Evolutionary conservation across 2,888 invertebrate genomes (phyloP).

Genomic region (Philhelius pedissequus): DNA sequence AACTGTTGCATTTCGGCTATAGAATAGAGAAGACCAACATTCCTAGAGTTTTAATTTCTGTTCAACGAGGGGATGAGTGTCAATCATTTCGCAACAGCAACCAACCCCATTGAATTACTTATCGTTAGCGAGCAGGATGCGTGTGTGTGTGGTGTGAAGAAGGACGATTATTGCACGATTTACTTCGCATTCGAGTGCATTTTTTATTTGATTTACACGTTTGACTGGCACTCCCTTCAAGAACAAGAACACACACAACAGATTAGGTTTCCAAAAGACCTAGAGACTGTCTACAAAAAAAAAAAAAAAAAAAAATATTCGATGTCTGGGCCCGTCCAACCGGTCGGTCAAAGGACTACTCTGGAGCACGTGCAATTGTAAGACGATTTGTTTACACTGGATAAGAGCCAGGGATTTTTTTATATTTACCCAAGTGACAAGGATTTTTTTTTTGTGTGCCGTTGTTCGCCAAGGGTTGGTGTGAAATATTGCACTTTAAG

Average conservation of each 20-base stretch:
- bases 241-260: slow-evolving; percentile 3
- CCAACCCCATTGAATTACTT: slow-evolving; percentile 50
- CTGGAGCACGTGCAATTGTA: slow-evolving; percentile 63
- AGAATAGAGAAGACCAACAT: slow-evolving; percentile 39
- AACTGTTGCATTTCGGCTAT: slow-evolving; percentile 57
- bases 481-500: slow-evolving; percentile 77
- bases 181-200: slow-evolving; percentile 63
- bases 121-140: slow-evolving; percentile 58
- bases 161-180: slow-evolving; percentile 69
- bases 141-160: slow-evolving; percentile 37
- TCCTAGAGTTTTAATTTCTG: slow-evolving; percentile 68
- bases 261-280: slow-evolving; percentile 40
- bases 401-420: slow-evolving; percentile 64
- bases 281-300: slow-evolving; percentile 1
- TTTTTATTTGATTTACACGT: slow-evolving; percentile 59
- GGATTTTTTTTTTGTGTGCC: not conserved
- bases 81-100: slow-evolving; percentile 61
- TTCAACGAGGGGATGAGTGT: slow-evolving; percentile 50
- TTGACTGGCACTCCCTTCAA: slow-evolving; percentile 20
- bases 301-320: no score
- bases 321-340: slow-evolving; percentile 13
- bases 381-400: slow-evolving; percentile 68
- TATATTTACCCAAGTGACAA: slow-evolving; percentile 37
- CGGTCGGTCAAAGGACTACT: slow-evolving; percentile 50
- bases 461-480: slow-evolving; percentile 71